Percentiles rank a stretch among this genome's conserved stretches.
phyloP scores from a whole-genome alignment of 2,797 vertebrate genomes.

The Saxicola maurus region DNA sequence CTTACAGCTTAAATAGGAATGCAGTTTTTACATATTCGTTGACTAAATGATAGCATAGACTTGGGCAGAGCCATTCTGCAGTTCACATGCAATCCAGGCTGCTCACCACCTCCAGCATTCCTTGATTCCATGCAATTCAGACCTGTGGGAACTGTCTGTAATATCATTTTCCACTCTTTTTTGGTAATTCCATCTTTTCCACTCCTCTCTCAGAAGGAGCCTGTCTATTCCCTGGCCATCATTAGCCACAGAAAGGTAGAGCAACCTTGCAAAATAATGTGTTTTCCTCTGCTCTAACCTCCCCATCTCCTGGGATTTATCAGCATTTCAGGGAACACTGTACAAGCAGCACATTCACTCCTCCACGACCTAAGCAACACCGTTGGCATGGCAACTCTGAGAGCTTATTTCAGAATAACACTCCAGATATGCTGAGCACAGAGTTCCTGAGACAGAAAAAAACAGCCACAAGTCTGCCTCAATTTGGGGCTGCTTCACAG shows the following conservation, averaged over 20 bases:
- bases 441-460: background rate
- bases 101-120: background rate
- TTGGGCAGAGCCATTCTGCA: background rate
- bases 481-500: background rate
- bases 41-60: rapidly evolving
- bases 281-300: background rate
- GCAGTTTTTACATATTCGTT: background rate
- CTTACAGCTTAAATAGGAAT: background rate
- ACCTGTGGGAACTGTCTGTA: background rate
- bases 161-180: background rate
- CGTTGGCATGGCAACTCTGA: constrained; percentile 32
- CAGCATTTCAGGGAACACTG: background rate
- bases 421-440: background rate
- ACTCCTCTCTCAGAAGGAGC: background rate
- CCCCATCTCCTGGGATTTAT: background rate
- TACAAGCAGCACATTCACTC: background rate
- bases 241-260: background rate
- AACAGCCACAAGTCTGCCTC: background rate
- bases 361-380: background rate
- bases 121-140: background rate
- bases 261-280: background rate
- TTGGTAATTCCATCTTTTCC: too few species aligned
- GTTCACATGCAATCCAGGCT: background rate
- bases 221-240: background rate
- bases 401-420: background rate